A percentile compares a stretch with the other conserved stretches of the same genome.
Conservation (phyloP, 2,797 vertebrate species). For the Channallabes apus region DNA sequence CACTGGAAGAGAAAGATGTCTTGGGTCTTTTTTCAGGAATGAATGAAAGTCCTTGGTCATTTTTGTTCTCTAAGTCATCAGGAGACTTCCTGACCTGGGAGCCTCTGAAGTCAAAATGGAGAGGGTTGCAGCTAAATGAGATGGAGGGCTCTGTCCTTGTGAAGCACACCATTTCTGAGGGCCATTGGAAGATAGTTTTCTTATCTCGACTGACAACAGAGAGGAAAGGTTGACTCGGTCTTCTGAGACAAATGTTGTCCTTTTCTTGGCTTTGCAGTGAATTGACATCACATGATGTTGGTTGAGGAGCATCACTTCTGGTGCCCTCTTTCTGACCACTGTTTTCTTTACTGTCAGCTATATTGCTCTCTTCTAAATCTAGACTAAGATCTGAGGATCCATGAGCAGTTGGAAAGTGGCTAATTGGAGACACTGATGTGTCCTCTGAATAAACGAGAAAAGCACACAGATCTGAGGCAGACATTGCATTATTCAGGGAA, state of each 20-base stretch:
- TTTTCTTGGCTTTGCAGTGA: slow-evolving; percentile 48
- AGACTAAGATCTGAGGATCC: slow-evolving; percentile 38
- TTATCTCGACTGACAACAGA: slow-evolving; percentile 79
- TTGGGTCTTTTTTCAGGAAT: slow-evolving; percentile 31
- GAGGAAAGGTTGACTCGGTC: slow-evolving; percentile 73
- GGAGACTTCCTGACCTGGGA: slow-evolving; percentile 63
- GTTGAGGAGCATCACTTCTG: slow-evolving; percentile 18
- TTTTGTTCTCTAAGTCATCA: slow-evolving; percentile 47
- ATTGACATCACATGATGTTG: slow-evolving; percentile 52
- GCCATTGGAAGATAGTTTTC: slow-evolving; percentile 83
- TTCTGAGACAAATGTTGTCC: slow-evolving; percentile 52
- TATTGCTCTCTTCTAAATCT: slow-evolving; percentile 45
- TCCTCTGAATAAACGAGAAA: slow-evolving; percentile 60
- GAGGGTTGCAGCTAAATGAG: slow-evolving; percentile 86
- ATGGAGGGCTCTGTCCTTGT: slow-evolving; percentile 78
- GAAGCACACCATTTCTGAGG: slow-evolving; percentile 83
- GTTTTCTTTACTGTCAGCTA: slow-evolving; percentile 42
- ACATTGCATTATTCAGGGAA: slow-evolving; percentile 8
- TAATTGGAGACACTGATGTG: slow-evolving; percentile 39
- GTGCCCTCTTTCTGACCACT: slow-evolving; percentile 22
- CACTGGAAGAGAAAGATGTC: slow-evolving; percentile 39
- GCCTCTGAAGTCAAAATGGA: slow-evolving; percentile 84
- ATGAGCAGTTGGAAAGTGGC: slow-evolving; percentile 35
- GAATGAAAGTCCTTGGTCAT: slow-evolving; percentile 30
- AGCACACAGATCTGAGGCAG: slow-evolving; percentile 59